These are phyloP conservation scores for Drosophila saltans DNA, from an alignment of 1,140 invertebrate genomes.

Conservation along the genomic window DNA sequence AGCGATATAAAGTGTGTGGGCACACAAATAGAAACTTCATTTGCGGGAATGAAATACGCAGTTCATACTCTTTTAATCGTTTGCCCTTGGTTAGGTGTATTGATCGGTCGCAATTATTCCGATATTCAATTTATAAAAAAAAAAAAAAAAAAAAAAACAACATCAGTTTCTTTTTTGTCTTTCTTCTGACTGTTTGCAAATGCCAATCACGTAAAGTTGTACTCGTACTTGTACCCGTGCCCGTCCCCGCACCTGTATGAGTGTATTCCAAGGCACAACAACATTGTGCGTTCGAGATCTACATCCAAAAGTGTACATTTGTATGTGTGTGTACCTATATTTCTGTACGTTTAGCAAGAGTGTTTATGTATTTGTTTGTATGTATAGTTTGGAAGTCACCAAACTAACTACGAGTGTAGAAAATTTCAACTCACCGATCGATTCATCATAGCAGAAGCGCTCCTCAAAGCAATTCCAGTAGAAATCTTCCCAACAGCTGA, in stretches of 20 bases:
- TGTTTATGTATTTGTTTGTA: conserved; percentile 24
- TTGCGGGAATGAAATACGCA: neutral
- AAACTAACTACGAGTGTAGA: conserved; percentile 33
- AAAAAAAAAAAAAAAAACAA: conserved; percentile 13
- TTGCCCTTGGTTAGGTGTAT: conserved; percentile 11
- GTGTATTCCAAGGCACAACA: conserved; percentile 19
- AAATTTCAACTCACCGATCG: conserved; percentile 83
- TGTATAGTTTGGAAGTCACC: conserved; percentile 33
- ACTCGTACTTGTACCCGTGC: neutral
- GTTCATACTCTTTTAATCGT: neutral
- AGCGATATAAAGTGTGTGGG: neutral
- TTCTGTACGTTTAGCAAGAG: conserved; percentile 9
- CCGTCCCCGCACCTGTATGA: no score
- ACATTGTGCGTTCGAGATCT: conserved; percentile 61
- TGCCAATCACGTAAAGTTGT: conserved; percentile 58
- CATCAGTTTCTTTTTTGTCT: conserved; percentile 15
- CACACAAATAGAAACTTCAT: neutral
- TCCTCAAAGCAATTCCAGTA: conserved; percentile 87
- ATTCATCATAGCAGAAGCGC: conserved; percentile 86
- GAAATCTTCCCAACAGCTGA: conserved; percentile 85
- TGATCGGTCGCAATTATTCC: conserved; percentile 5
- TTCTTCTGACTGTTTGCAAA: conserved; percentile 40
- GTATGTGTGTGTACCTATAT: conserved; percentile 14
- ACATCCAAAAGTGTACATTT: conserved; percentile 9
- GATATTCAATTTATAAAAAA: neutral